Conservation (phyloP, 2,888 invertebrate genomes). For the Iphiclides podalirius region DNA sequence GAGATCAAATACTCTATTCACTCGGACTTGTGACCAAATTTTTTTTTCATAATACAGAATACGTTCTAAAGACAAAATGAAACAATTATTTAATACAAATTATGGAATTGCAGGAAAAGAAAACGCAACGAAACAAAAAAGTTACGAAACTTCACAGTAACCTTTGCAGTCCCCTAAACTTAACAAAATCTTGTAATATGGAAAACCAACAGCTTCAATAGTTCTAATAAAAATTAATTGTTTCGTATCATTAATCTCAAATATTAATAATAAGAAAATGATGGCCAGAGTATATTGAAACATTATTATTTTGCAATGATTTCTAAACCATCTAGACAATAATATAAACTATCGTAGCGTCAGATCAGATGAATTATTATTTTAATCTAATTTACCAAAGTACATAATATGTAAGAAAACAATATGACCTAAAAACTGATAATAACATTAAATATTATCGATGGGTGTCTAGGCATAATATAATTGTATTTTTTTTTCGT, state of each 20-base stretch:
- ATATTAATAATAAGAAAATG: neutral
- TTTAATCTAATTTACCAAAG: too few relatives aligned
- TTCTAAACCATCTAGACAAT: neutral
- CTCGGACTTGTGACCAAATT: constrained; percentile 46
- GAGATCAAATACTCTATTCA: constrained; percentile 61
- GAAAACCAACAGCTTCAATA: constrained; percentile 46
- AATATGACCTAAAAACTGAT: too few relatives aligned
- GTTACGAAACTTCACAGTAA: constrained; percentile 34
- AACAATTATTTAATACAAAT: neutral
- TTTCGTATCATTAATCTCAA: neutral
- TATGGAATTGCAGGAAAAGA: neutral
- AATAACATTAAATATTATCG: too few relatives aligned
- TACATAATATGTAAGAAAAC: too few relatives aligned
- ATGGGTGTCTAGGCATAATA: too few relatives aligned
- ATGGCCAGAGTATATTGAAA: neutral
- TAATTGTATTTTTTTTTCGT: too few relatives aligned
- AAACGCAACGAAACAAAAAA: too few relatives aligned
- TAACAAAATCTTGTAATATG: constrained; percentile 58
- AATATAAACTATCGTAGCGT: too few relatives aligned
- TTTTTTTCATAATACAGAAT: constrained; percentile 48
- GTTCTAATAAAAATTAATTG: constrained; percentile 28
- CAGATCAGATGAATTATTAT: too few relatives aligned
- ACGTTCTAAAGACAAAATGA: constrained; percentile 35
- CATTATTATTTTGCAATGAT: neutral
- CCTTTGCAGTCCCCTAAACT: constrained; percentile 56